Evolutionary conservation across 2,113 vertebrate species (phyloP).

Genomic region (Chaetodon auriga): DNA sequence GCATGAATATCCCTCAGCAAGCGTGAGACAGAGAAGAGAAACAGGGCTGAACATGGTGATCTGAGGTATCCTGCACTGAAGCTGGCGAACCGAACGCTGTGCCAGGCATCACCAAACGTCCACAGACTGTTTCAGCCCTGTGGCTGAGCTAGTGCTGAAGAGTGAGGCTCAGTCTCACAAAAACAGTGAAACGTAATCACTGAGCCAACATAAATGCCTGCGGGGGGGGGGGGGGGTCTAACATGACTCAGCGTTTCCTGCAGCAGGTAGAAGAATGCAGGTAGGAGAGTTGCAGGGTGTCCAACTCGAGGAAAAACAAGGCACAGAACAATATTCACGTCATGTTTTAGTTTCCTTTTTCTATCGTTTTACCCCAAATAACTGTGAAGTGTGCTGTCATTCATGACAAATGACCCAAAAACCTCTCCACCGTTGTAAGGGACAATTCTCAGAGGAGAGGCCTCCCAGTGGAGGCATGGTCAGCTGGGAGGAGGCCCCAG

Average conservation of each 20-base stretch:
- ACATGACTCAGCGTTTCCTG: conserved; percentile 4
- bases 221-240: neutral
- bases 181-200: neutral
- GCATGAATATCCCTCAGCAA: too few relatives aligned
- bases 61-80: too few relatives aligned
- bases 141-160: neutral
- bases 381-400: neutral
- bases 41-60: too few relatives aligned
- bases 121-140: neutral
- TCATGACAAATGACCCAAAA: neutral
- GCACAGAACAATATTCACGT: neutral
- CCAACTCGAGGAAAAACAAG: neutral
- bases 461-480: neutral
- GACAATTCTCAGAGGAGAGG: neutral
- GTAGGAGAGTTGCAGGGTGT: neutral
- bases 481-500: neutral
- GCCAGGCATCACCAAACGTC: too few relatives aligned
- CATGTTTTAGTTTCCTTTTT: neutral
- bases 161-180: neutral
- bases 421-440: neutral
- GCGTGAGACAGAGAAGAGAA: too few relatives aligned
- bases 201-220: neutral
- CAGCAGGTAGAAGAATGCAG: neutral
- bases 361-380: too few relatives aligned
- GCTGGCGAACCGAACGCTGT: too few relatives aligned